A percentile compares a stretch with the other conserved stretches of the same genome.
Evolutionary conservation across 2,113 vertebrate genomes (phyloP).

Genomic region (Lonchura striata): DNA sequence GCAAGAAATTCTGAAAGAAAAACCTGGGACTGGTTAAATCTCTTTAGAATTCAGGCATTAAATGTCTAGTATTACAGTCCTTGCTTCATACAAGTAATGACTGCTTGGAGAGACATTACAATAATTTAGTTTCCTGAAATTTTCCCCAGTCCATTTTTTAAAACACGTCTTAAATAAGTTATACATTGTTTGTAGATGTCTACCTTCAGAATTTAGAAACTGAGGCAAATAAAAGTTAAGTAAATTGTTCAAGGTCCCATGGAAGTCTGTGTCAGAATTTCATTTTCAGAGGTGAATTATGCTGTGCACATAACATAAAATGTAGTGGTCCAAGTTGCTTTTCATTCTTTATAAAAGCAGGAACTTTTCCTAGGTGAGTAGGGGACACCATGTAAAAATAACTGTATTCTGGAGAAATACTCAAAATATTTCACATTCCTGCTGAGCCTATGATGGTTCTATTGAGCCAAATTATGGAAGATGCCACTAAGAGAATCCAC

Average conservation of each 20-base stretch:
- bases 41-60: slow-evolving; percentile 53
- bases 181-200: slow-evolving; percentile 36
- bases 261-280: slow-evolving; percentile 8
- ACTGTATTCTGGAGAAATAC: background rate
- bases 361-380: background rate
- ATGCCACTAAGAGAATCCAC: background rate
- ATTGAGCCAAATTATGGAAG: background rate
- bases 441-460: background rate
- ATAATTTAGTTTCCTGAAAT: slow-evolving; percentile 60
- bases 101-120: slow-evolving; percentile 62
- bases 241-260: slow-evolving; percentile 2
- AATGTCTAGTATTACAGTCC: slow-evolving; percentile 39
- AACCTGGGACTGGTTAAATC: slow-evolving; percentile 31
- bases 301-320: background rate
- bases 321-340: background rate
- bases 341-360: background rate
- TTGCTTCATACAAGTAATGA: background rate
- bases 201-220: slow-evolving; percentile 56
- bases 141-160: slow-evolving; percentile 38
- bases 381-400: background rate
- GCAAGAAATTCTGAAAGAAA: background rate
- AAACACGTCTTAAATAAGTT: slow-evolving; percentile 31
- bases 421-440: background rate
- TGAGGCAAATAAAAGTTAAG: slow-evolving; percentile 29
- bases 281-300: slow-evolving; percentile 30